Evolutionary conservation across 2,797 vertebrate genomes (phyloP).

Genomic region (Argya squamiceps): DNA sequence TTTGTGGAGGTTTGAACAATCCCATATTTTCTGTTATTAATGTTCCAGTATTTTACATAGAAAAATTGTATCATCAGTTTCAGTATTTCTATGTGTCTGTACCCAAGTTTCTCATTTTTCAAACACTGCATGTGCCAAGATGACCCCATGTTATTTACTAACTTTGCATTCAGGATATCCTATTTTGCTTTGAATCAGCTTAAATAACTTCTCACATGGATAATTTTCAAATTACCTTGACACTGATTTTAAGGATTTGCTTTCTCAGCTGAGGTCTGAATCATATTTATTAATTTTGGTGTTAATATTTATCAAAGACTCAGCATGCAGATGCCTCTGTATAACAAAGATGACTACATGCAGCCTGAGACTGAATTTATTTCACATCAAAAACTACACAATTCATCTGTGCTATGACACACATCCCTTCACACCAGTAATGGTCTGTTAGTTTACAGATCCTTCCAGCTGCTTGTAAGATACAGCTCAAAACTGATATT

Average conservation of each 20-base stretch:
- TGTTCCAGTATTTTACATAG: background rate
- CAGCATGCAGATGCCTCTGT: background rate
- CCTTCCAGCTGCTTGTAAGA: background rate
- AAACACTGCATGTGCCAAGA: background rate
- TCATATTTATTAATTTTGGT: background rate
- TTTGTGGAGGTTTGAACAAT: background rate
- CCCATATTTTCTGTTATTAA: background rate
- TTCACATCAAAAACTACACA: background rate
- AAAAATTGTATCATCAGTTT: background rate
- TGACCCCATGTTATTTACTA: background rate
- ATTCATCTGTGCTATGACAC: background rate
- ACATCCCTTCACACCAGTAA: background rate
- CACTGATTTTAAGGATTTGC: background rate
- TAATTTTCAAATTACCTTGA: background rate
- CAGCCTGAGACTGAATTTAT: background rate
- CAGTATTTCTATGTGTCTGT: background rate
- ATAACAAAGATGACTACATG: background rate
- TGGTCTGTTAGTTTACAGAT: background rate
- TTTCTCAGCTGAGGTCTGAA: background rate
- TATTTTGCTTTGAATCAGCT: background rate
- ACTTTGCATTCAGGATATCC: background rate
- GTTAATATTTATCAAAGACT: background rate
- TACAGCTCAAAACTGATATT: background rate
- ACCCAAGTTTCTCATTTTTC: background rate
- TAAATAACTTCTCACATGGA: background rate